Evolutionary conservation across 2,888 invertebrate genomes (phyloP), one percentile per base, ranked within the genome.

Genomic region (Oscheius onirici): DNA sequence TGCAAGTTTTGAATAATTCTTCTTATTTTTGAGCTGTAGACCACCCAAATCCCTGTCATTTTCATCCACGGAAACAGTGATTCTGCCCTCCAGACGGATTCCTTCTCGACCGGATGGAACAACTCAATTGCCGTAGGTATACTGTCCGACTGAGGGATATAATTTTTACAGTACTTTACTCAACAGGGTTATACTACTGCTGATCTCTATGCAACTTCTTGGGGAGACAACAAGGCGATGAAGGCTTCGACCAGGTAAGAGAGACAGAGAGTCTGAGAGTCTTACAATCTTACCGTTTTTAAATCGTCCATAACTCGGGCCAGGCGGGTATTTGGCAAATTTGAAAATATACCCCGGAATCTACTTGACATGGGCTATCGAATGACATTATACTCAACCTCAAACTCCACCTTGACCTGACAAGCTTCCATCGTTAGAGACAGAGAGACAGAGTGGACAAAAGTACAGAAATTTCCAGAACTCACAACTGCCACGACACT

Each of bases 171-270:
- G n/a, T 78, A 78, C 26, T 83, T 83, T 65, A n/a, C 66, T 17
- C 54, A 41, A 28, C 66, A 74, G 34, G 80, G 79, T 34, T 83
- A 79, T 72, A 75, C 69, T 1, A 44, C 74, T 10, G 74, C 78
- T 13, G 83, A 83, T 24, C 70, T 84, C 0, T 84, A 84, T 52
- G 84, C 82, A 8, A 83, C 82, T 13, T 78, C 81, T 0, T 83
- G 83, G 82, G 82, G 81, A 54, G 81, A 83, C 65, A 80, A 73
- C 24, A 73, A 69, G 22, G 55, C 76, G 8, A 17, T 69, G 13
- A 69, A 78, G 17, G 77, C 79, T 3, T 65, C 51, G 1, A 72
- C 74, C 20, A 72, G 72, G 74, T 76, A 34, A 57, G 17, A 28
- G 34, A 34, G 34, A 3, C 1, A n/a, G 13, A 11, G 26, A n/a